Evolutionary conservation across 2,113 vertebrate genomes (phyloP).

Genomic region (Lophochroa leadbeateri): DNA sequence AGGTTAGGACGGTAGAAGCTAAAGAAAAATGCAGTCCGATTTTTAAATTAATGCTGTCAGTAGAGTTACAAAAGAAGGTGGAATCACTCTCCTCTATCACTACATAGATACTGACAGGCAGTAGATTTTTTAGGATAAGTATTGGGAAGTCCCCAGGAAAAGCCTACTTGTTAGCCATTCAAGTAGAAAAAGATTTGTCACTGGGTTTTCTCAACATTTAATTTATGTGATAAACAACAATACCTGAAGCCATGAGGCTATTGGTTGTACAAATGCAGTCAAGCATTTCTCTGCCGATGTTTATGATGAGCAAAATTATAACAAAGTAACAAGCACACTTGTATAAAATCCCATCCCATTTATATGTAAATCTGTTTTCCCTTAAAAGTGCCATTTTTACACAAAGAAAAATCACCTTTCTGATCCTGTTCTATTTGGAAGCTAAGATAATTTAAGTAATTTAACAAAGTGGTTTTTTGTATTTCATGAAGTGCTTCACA

Average conservation of each 20-base stretch:
- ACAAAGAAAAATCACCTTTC: not conserved
- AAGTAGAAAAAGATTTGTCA: not conserved
- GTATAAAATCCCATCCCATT: not conserved
- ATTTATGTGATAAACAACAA: not conserved
- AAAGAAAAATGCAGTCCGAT: not conserved
- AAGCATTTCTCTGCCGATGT: not conserved
- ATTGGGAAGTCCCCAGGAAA: not conserved
- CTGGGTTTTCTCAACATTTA: not conserved
- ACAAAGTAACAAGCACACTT: not conserved
- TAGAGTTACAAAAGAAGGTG: not conserved
- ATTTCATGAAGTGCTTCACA: not conserved
- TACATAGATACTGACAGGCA: not conserved
- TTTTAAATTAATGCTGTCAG: not conserved
- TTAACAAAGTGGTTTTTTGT: not conserved
- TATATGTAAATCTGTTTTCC: not conserved
- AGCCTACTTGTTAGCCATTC: not conserved
- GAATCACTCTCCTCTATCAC: not conserved
- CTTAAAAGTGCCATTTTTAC: not conserved
- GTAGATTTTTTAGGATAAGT: not conserved
- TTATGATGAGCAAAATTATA: not conserved
- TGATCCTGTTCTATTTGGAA: not conserved
- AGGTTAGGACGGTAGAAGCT: not conserved
- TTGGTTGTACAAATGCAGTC: not conserved
- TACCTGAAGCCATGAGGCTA: not conserved
- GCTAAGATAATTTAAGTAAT: not conserved